phyloP scores from a whole-genome alignment of 1,140 invertebrate species.

The Acarapis woodi region DNA sequence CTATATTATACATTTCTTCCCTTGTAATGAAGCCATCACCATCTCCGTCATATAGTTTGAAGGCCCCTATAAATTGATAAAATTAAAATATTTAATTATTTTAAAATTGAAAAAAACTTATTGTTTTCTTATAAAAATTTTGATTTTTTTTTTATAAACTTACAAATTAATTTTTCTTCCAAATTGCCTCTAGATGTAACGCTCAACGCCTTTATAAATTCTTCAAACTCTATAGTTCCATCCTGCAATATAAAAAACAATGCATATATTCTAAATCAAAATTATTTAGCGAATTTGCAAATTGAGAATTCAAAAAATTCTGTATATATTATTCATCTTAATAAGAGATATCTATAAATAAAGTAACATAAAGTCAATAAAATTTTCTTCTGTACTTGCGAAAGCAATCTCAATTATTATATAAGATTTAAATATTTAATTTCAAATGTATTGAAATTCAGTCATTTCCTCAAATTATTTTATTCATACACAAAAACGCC shows the following conservation, averaged over 20 bases:
- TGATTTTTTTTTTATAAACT: constrained; percentile 22
- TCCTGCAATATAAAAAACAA: constrained; percentile 35
- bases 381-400: too few relatives aligned
- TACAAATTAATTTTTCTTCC: constrained; percentile 84
- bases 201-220: constrained; percentile 77
- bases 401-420: too few relatives aligned
- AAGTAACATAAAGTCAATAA: too few relatives aligned
- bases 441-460: too few relatives aligned
- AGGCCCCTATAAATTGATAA: constrained; percentile 47
- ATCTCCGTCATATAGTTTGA: constrained; percentile 83
- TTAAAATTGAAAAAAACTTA: too few relatives aligned
- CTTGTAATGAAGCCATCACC: constrained; percentile 91
- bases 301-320: background rate
- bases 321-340: background rate
- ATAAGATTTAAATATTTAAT: too few relatives aligned
- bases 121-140: too few relatives aligned
- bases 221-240: constrained; percentile 86
- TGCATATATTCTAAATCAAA: background rate
- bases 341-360: too few relatives aligned
- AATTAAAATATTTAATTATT: background rate
- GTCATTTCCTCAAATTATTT: too few relatives aligned
- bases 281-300: background rate
- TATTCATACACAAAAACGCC: too few relatives aligned
- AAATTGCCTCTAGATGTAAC: constrained; percentile 82
- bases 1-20: constrained; percentile 94